Base-by-base conservation (phyloP, 2,113 vertebrate species). In the Dicrurus megarhynchus region DNA sequence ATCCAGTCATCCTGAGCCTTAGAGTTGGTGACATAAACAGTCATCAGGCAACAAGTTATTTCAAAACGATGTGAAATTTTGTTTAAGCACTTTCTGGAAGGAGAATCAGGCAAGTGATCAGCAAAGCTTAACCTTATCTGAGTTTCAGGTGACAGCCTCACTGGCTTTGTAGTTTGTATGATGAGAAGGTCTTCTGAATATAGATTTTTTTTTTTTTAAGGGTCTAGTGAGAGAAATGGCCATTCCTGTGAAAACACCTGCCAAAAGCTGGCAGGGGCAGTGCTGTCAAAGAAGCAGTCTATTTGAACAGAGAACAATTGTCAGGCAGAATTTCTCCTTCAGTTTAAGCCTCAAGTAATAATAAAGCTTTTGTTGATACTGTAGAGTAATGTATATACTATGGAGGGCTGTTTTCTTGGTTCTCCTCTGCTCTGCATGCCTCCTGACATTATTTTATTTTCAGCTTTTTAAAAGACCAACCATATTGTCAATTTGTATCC, bases 201-300 rank as follows among this genome's bases (percentile, higher is more conserved):
- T 70, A 97, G 96, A 90, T 89, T 12, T 20, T 19, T 97, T 97
- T 55, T 78, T 23, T 61, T 53, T 41, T 0, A 78, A 95, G 53
- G 75, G 33, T 67, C 56, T 87, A 85, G 53, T 96, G 87, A 97
- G 90, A 97, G 94, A 97, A 95, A 55, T 59, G 77, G 28, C 89
- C 8, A 41, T 93, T 92, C 75, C 90, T 93, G 91, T 93, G 96
- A 90, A 97, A 97, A 47, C 94, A 97, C 73, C 91, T 96, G 94
- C 87, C 97, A 93, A 84, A 97, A 95, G 55, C 49, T 94, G 90
- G 69, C 94, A 95, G 87, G 79, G 94, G 44, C 68, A 71, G 86
- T 60, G 22, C 81, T 96, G 94, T 98, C 98, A 98, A 98, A 98
- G 98, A 93, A 97, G 64, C 56, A 84, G 98, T 98, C 98, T 98